phyloP scores from a whole-genome alignment of 2,113 vertebrate genomes.

The Paracanthobrama guichenoti region DNA sequence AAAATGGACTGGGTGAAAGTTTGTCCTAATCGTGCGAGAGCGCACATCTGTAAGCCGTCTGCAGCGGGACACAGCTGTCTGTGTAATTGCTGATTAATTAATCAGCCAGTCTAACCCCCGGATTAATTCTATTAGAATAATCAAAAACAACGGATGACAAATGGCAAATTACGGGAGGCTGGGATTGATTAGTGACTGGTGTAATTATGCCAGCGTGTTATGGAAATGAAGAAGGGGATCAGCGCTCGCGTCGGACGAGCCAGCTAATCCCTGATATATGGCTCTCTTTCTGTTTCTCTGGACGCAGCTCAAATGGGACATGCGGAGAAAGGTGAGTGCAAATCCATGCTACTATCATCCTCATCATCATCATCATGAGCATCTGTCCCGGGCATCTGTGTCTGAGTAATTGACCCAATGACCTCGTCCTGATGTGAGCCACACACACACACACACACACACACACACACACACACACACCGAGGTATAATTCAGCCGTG shows the following conservation, averaged over 20 bases:
- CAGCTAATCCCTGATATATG: conserved; percentile 50
- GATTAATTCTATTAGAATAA: conserved; percentile 62
- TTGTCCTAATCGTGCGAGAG: neutral
- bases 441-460: neutral
- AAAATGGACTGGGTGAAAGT: too few species aligned
- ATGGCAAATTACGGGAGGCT: conserved; percentile 53
- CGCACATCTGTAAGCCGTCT: conserved; percentile 46
- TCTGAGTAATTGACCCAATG: conserved; percentile 17
- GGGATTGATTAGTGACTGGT: conserved; percentile 56
- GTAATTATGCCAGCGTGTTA: conserved; percentile 56
- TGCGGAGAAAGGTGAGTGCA: conserved; percentile 55
- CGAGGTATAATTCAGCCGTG: neutral
- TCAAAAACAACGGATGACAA: conserved; percentile 57
- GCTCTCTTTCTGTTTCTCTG: conserved; percentile 44
- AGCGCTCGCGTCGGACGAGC: conserved; percentile 25
- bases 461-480: neutral
- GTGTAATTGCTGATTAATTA: conserved; percentile 60
- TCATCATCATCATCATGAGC: conserved; percentile 30
- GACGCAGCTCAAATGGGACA: conserved; percentile 54
- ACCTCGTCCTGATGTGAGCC: conserved; percentile 9
- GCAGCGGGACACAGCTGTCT: conserved; percentile 56
- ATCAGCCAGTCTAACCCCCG: conserved; percentile 52
- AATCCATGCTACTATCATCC: conserved; percentile 12
- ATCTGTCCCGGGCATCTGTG: conserved; percentile 39
- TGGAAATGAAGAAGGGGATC: conserved; percentile 51